Conservation (phyloP, 2,113 vertebrate genomes). For the Hoplias malabaricus region DNA sequence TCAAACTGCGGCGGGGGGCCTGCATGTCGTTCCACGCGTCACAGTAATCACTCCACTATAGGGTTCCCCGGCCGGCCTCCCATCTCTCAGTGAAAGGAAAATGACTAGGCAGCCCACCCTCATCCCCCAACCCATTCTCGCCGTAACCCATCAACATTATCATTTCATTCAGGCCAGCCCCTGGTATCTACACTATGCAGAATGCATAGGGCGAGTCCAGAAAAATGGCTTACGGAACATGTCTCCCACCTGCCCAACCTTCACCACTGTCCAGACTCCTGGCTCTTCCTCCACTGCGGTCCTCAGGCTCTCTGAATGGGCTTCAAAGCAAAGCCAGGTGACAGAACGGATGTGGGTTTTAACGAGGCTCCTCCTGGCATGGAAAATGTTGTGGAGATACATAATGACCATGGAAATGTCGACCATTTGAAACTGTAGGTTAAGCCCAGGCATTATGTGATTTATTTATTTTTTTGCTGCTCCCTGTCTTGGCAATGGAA, state of each 20-base stretch:
- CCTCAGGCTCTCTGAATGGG: slow-evolving; percentile 45
- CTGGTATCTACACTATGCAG: slow-evolving; percentile 63
- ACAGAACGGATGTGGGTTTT: no score
- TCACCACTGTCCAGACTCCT: slow-evolving; percentile 18
- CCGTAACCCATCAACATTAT: slow-evolving; percentile 33
- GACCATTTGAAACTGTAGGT: slow-evolving; percentile 51
- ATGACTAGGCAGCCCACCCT: slow-evolving; percentile 39
- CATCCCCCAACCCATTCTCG: slow-evolving; percentile 26
- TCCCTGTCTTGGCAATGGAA: slow-evolving; percentile 61
- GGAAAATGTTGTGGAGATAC: slow-evolving; percentile 51
- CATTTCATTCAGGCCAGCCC: slow-evolving; percentile 57
- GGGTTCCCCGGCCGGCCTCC: slow-evolving; percentile 52
- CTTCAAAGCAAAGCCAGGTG: slow-evolving; percentile 32
- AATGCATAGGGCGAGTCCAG: slow-evolving; percentile 53
- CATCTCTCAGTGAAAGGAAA: slow-evolving; percentile 58
- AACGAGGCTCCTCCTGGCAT: slow-evolving; percentile 62
- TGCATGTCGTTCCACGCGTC: slow-evolving; percentile 65
- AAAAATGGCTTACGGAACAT: slow-evolving; percentile 50
- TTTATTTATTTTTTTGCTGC: no score
- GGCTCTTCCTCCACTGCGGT: slow-evolving; percentile 22
- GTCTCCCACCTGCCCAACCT: slow-evolving; percentile 54
- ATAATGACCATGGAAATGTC: slow-evolving; percentile 53
- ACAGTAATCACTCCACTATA: slow-evolving; percentile 66
- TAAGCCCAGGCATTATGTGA: slow-evolving; percentile 59
- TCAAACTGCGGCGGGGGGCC: slow-evolving; percentile 58